Conservation (phyloP, 35 echinoderm and acorn worm species). For the Lytechinus variegatus region DNA sequence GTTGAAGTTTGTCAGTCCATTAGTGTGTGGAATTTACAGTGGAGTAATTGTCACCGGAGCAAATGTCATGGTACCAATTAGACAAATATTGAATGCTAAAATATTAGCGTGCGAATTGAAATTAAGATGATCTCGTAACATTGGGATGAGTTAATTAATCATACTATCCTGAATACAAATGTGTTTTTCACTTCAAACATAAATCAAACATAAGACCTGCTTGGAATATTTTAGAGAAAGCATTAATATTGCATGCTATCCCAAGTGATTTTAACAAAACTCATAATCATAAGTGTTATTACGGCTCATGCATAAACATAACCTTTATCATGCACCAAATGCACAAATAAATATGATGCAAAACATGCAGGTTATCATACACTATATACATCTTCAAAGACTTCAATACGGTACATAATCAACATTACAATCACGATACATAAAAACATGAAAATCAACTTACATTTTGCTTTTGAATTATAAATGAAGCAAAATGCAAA, state of each 20-base stretch:
- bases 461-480: conserved; percentile 20
- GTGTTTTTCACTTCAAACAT: background rate
- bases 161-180: too few species aligned
- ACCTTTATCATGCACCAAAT: background rate
- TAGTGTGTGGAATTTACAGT: too few species aligned
- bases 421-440: background rate
- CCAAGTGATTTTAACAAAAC: background rate
- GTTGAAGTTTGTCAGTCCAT: too few species aligned
- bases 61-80: too few species aligned
- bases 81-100: too few species aligned
- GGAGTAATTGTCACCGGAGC: too few species aligned
- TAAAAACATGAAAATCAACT: background rate
- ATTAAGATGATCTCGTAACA: too few species aligned
- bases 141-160: too few species aligned
- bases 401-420: background rate
- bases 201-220: background rate
- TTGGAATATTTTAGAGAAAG: background rate
- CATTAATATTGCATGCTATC: background rate
- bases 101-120: too few species aligned
- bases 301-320: background rate
- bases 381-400: background rate
- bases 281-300: background rate
- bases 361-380: background rate
- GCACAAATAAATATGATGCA: background rate
- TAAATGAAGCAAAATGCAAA: conserved; percentile 3